These are phyloP conservation scores for Hybognathus amarus DNA, from an alignment of 2,797 vertebrate genomes.

Conservation along the genomic window DNA sequence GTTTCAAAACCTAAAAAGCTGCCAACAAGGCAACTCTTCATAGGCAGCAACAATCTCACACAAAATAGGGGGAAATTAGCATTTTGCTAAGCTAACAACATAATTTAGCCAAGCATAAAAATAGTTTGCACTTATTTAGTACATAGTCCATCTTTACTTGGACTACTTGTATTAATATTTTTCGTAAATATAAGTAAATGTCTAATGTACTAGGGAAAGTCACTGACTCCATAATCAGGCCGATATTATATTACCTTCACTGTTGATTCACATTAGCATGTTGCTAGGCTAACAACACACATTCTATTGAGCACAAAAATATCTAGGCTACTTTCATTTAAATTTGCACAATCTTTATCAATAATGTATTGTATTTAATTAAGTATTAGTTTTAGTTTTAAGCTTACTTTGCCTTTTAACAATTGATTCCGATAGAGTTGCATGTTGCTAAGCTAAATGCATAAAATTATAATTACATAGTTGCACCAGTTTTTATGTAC, in stretches of 20 bases:
- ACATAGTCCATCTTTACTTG: not conserved
- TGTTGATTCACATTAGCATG: not conserved
- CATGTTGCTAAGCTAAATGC: too few species aligned
- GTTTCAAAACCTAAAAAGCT: not conserved
- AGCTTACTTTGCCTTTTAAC: not conserved
- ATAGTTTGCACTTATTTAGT: not conserved
- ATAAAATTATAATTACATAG: not conserved
- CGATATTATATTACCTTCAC: too few species aligned
- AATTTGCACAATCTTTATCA: not conserved
- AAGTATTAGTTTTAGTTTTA: not conserved
- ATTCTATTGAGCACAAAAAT: not conserved
- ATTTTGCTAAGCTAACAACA: not conserved
- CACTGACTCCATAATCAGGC: not conserved
- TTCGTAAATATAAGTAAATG: not conserved
- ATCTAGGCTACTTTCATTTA: not conserved
- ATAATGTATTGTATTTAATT: not conserved
- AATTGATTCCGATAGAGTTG: too few species aligned
- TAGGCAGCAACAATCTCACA: not conserved
- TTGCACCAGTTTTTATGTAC: too few species aligned
- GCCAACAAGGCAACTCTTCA: constrained; percentile 6
- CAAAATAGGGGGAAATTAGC: not conserved
- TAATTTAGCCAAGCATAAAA: not conserved
- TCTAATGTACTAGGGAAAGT: not conserved
- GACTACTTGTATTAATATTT: not conserved
- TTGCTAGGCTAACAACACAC: not conserved